These are phyloP conservation scores for Eurystomus glaucurus DNA, from an alignment of 2,797 vertebrate species.

Conservation along the genomic window DNA sequence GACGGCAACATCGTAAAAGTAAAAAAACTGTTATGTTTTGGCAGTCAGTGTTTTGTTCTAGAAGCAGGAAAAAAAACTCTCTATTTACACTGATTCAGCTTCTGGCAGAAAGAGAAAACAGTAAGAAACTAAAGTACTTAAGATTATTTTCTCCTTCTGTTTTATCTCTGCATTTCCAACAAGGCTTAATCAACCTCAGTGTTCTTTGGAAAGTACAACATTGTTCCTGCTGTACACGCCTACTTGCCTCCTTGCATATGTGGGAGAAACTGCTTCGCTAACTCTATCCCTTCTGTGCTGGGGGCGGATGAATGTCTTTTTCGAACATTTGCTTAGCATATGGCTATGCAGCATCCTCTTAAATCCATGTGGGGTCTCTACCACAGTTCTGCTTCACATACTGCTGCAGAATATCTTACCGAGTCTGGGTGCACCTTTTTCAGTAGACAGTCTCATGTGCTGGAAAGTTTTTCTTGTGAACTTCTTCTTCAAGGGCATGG, in stretches of 20 bases:
- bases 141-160: constrained; percentile 50
- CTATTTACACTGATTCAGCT: constrained; percentile 11
- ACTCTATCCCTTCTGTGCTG: background rate
- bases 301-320: background rate
- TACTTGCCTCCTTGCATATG: background rate
- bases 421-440: background rate
- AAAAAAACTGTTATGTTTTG: background rate
- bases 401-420: background rate
- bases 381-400: rapidly evolving
- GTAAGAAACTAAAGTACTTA: background rate
- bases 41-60: background rate
- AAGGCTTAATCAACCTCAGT: background rate
- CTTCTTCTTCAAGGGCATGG: background rate
- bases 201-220: background rate
- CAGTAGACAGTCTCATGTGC: rapidly evolving
- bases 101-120: constrained; percentile 6
- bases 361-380: background rate
- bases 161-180: constrained; percentile 14
- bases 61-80: background rate
- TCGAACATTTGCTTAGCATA: background rate
- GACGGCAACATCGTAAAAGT: background rate
- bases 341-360: background rate
- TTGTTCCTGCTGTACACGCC: background rate
- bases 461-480: background rate
- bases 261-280: background rate